A percentile compares a stretch with the other conserved stretches of the same genome.
These are phyloP conservation scores for Caloenas nicobarica DNA, from an alignment of 2,113 vertebrate genomes.

Conservation along the genomic window DNA sequence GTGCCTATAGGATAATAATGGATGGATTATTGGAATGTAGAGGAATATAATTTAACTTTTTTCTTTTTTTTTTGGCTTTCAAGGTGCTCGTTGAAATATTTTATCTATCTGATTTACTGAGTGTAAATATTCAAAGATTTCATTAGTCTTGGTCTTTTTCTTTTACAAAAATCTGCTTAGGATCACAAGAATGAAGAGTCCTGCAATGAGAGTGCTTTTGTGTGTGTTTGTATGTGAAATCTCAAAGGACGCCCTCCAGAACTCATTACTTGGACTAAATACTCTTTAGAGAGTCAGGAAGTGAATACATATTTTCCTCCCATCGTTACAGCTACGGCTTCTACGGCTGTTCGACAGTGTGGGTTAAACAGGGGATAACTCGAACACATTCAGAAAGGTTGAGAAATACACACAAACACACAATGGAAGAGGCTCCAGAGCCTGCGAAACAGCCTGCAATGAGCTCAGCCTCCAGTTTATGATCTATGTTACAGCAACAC, in stretches of 20 bases:
- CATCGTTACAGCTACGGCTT: neutral
- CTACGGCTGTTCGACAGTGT: neutral
- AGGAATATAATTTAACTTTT: neutral
- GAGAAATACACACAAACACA: neutral
- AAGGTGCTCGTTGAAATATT: neutral
- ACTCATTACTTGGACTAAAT: neutral
- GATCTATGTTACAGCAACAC: constrained; percentile 53
- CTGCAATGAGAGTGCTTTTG: neutral
- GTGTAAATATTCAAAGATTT: neutral
- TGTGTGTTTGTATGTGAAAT: neutral
- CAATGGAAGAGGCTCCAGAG: constrained; percentile 66
- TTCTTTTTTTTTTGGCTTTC: neutral
- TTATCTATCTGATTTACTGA: neutral
- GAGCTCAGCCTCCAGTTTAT: constrained; percentile 56
- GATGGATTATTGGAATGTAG: neutral
- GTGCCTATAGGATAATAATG: neutral
- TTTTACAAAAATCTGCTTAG: constrained; percentile 8
- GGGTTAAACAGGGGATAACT: neutral
- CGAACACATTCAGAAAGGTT: neutral
- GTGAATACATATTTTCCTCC: neutral
- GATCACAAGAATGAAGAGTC: neutral
- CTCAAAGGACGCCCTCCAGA: neutral
- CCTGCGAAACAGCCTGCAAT: constrained; percentile 50
- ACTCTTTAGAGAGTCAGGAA: neutral
- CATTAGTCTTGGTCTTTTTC: neutral